These are phyloP conservation scores for Scolopax bukidnonensis DNA, from an alignment of 2,797 vertebrate species.

Conservation along the genomic window DNA sequence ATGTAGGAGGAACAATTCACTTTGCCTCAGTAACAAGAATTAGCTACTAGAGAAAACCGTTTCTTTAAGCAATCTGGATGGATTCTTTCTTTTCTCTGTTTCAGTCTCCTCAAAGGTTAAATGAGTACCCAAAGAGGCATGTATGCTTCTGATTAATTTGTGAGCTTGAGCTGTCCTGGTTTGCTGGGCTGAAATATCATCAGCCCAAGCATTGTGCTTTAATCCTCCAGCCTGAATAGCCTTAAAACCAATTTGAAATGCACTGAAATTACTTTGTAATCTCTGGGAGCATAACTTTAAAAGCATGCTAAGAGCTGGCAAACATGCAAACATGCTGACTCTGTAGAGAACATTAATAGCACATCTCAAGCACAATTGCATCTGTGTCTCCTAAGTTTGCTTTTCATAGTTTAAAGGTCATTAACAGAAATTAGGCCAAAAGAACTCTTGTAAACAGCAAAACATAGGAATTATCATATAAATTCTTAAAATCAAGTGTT, in stretches of 20 bases:
- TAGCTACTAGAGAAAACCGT: not conserved
- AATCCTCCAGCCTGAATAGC: not conserved
- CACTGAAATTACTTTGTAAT: not conserved
- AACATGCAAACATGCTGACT: not conserved
- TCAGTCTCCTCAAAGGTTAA: not conserved
- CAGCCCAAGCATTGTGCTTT: not conserved
- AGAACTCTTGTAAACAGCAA: slow-evolving; percentile 1
- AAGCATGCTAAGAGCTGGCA: not conserved
- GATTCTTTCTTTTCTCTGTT: not conserved
- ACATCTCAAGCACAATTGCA: not conserved
- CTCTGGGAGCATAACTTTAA: not conserved
- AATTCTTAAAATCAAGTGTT: slow-evolving; percentile 45
- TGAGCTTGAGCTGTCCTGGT: not conserved
- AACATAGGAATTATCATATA: slow-evolving; percentile 36
- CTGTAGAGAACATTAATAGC: not conserved
- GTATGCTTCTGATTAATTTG: not conserved
- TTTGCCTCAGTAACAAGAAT: not conserved
- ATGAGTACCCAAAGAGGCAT: not conserved
- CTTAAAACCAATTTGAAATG: not conserved
- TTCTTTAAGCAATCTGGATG: not conserved
- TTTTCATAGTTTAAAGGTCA: slow-evolving; percentile 39
- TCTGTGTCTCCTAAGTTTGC: not conserved
- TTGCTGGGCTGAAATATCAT: not conserved
- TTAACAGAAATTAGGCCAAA: slow-evolving; percentile 21
- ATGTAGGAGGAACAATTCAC: not conserved